phyloP scores from a whole-genome alignment of 2,888 invertebrate genomes.

The Boloria euphrosyne region DNA sequence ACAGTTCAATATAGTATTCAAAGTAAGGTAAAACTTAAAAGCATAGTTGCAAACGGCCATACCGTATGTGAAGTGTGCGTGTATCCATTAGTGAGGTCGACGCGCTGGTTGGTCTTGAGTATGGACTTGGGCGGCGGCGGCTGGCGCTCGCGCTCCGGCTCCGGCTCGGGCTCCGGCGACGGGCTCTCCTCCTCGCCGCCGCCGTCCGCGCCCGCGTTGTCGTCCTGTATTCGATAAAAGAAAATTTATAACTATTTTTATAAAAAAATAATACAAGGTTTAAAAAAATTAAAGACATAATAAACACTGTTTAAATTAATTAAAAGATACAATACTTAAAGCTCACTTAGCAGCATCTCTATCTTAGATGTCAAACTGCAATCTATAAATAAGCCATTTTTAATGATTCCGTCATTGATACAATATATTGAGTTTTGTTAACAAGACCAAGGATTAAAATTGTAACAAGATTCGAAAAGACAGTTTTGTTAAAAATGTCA shows the following conservation, averaged over 20 bases:
- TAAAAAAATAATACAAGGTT: no score
- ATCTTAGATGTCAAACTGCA: no score
- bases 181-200: conserved; percentile 37
- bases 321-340: background rate
- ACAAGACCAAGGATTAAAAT: no score
- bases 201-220: conserved; percentile 77
- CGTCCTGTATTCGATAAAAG: conserved; percentile 81
- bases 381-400: no score
- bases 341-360: background rate
- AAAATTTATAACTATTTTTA: no score
- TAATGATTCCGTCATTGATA: no score
- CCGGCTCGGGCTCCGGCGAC: conserved; percentile 39
- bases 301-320: background rate
- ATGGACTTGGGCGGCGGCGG: conserved; percentile 72
- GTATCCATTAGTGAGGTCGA: conserved; percentile 68
- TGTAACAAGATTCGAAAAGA: no score
- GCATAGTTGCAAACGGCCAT: background rate
- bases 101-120: conserved; percentile 69
- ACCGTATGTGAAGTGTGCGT: conserved; percentile 47
- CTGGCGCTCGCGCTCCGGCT: conserved; percentile 51
- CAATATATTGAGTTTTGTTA: no score
- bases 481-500: no score
- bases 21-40: background rate
- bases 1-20: no score
- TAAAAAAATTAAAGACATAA: no score